Base-by-base conservation (phyloP, 2,797 vertebrate species). In the Amphiprion clarkii region DNA sequence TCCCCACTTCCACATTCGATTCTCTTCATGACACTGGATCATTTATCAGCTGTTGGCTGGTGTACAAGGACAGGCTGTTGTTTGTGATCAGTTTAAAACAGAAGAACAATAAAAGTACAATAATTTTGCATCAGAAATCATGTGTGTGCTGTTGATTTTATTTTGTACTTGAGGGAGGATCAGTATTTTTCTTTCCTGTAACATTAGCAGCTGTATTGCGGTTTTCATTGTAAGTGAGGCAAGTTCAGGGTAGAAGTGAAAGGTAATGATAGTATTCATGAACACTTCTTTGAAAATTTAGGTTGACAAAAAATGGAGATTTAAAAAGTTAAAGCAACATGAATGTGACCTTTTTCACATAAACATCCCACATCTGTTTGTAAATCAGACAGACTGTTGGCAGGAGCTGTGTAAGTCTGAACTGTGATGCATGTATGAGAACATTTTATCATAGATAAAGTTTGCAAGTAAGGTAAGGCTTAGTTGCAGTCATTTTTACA, bases 1-100 rank as follows among this genome's bases (percentile, higher is more conserved):
- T 85, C 73, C 84, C 69, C 55, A 71, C 71, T 77, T 89, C 53
- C 74, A 82, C 91, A 82, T 60, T 93, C 65, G 77, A 48, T 14
- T 81, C 93, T 94, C 84, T 87, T 94, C 90, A 89, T 94, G 94
- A 95, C 94, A 95, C 93, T 95, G 95, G 94, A 93, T 96, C 53
- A 89, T 79, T 66, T 11, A 79, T 93, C 71, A 62, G 81, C 74
- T 65, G 46, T 42, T 57, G 54, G 51, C 51, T 49, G 65, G 48
- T 75, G 65, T 49, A 63, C 69, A 58, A 36, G 7, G 58, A 57
- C 66, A 73, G 42, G 64, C 55, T 80, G 54, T 79, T 79, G 70
- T 86, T 93, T 89, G 84, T 90, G 83, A 93, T 91, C 77, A 92
- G 87, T 87, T 82, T 87, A 27, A 91, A 94, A 87, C 89, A 93